Conservation (phyloP, 2,113 vertebrate genomes). For the Clarias magur region DNA sequence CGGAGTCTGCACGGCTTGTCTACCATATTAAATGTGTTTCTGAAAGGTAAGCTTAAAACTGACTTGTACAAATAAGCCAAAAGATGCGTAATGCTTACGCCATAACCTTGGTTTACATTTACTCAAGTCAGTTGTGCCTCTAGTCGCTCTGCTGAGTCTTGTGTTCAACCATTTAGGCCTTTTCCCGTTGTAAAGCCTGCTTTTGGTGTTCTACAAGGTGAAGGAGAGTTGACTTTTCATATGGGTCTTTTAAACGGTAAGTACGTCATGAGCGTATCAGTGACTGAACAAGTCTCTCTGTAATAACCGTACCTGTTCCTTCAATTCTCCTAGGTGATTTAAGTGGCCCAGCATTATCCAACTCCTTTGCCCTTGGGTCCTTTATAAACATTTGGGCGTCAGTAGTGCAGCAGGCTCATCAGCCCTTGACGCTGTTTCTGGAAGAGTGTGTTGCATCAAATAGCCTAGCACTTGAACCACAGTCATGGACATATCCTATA, state of each 20-base stretch:
- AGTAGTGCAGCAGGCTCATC: slow-evolving; percentile 68
- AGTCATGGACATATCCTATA: slow-evolving; percentile 62
- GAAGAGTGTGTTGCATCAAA: slow-evolving; percentile 73
- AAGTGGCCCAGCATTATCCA: slow-evolving; percentile 55
- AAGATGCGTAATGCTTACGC: too few species aligned
- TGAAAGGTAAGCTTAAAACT: slow-evolving; percentile 52
- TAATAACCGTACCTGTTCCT: background rate
- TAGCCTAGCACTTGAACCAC: slow-evolving; percentile 47
- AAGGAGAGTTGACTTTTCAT: slow-evolving; percentile 65
- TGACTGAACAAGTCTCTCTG: slow-evolving; percentile 40
- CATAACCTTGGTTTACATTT: background rate
- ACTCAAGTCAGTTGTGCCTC: background rate
- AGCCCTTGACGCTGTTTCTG: slow-evolving; percentile 71
- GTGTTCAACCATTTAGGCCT: slow-evolving; percentile 51
- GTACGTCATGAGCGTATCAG: background rate
- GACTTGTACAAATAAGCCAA: too few species aligned
- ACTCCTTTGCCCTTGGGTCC: slow-evolving; percentile 69
- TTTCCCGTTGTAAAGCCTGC: slow-evolving; percentile 54
- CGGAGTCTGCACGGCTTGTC: slow-evolving; percentile 42
- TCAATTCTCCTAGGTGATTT: slow-evolving; percentile 60
- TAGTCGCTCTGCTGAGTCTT: background rate
- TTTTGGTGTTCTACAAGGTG: slow-evolving; percentile 52
- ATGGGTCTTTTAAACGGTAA: slow-evolving; percentile 71
- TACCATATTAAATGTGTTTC: slow-evolving; percentile 62
- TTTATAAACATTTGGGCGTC: slow-evolving; percentile 73